These are phyloP conservation scores for Kryphioiulus occultus DNA, from an alignment of 2,888 invertebrate genomes.

Conservation along the genomic window DNA sequence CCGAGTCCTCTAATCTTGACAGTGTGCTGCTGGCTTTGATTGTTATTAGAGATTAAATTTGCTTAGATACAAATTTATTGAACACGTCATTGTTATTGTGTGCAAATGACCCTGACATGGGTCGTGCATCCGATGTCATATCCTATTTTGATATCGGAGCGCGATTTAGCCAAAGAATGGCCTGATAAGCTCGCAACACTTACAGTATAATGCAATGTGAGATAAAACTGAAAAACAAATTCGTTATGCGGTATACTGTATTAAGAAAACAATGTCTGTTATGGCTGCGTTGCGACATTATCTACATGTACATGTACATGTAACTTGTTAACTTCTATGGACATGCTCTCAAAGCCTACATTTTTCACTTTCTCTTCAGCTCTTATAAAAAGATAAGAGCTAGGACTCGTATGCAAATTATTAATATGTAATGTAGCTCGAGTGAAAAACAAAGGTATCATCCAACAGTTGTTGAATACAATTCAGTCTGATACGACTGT, in stretches of 20 bases:
- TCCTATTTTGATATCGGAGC: neutral
- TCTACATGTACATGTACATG: too few relatives aligned
- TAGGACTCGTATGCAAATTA: too few relatives aligned
- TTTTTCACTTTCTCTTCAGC: neutral
- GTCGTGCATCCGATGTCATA: neutral
- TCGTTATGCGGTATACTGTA: neutral
- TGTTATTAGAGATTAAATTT: neutral
- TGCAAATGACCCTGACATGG: constrained; percentile 26
- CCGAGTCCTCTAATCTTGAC: neutral
- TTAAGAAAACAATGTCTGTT: neutral
- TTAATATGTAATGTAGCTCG: too few relatives aligned
- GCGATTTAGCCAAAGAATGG: neutral
- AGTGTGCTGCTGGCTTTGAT: neutral
- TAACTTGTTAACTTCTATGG: too few relatives aligned
- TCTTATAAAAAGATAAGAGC: neutral
- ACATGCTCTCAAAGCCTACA: neutral
- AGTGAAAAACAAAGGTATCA: too few relatives aligned
- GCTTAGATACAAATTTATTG: neutral
- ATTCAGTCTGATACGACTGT: too few relatives aligned
- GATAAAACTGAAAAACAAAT: neutral
- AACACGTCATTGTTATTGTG: constrained; percentile 28
- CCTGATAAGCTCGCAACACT: neutral
- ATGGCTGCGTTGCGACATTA: neutral
- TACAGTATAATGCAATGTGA: neutral
- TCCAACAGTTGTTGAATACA: too few relatives aligned